These are phyloP conservation scores for Danaus plexippus DNA, from an alignment of 1,140 invertebrate genomes.

Conservation along the genomic window DNA sequence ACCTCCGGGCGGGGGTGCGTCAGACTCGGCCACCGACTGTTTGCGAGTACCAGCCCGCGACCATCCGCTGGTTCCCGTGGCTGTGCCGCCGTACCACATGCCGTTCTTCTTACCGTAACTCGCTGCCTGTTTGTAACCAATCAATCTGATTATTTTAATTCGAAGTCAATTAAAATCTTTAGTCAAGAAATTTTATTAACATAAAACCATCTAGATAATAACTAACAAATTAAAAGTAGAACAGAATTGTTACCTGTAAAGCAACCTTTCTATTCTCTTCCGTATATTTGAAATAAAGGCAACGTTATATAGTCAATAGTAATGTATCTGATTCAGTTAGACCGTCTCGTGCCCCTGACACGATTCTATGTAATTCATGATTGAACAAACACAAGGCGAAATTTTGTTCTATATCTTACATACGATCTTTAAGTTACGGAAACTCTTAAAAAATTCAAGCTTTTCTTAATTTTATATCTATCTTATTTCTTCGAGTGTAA, in stretches of 20 bases:
- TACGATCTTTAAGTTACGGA: background rate
- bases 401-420: constrained; percentile 1
- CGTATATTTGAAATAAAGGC: no score
- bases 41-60: constrained; percentile 77
- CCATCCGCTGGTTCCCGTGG: constrained; percentile 68
- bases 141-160: no score
- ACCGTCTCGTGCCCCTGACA: constrained; percentile 37
- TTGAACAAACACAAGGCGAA: constrained; percentile 29
- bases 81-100: constrained; percentile 84
- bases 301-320: constrained; percentile 1
- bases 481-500: no score
- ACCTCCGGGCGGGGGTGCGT: constrained; percentile 77
- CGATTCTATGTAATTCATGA: constrained; percentile 33
- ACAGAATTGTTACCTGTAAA: no score
- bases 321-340: background rate
- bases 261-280: no score
- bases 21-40: constrained; percentile 82
- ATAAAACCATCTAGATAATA: no score
- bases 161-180: no score
- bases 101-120: constrained; percentile 91
- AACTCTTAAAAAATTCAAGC: no score
- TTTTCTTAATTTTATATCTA: no score
- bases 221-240: no score
- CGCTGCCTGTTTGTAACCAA: constrained; percentile 73
- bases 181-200: no score